phyloP scores from a whole-genome alignment of 2,113 vertebrate species.

The Corythaixoides concolor region DNA sequence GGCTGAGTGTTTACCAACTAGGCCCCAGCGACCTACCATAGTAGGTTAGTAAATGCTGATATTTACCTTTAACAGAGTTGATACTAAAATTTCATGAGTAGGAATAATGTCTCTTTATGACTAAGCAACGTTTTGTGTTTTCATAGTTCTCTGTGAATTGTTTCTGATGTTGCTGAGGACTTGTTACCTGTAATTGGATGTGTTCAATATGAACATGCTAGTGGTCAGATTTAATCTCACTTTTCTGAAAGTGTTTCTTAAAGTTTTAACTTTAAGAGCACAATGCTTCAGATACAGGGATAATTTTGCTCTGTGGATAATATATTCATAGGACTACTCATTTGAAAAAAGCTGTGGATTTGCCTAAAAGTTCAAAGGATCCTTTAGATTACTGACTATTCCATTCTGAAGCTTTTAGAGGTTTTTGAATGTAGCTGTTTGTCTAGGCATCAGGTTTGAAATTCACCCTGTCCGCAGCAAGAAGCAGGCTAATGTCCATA shows the following conservation, averaged over 20 bases:
- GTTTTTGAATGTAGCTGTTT: neutral
- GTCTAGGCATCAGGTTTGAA: neutral
- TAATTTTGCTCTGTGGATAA: neutral
- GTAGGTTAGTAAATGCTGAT: neutral
- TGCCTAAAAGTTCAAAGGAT: neutral
- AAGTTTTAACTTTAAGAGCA: neutral
- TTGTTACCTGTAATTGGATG: neutral
- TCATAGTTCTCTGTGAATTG: neutral
- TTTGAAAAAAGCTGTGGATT: neutral
- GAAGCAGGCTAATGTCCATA: neutral
- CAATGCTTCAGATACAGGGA: neutral
- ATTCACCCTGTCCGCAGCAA: neutral
- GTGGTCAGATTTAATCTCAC: neutral
- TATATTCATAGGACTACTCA: neutral
- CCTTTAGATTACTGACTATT: neutral
- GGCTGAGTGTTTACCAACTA: neutral
- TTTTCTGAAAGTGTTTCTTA: neutral
- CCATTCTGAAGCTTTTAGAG: neutral
- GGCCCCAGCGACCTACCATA: fast-evolving
- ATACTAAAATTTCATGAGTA: neutral
- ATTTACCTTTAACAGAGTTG: neutral
- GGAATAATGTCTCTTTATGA: neutral
- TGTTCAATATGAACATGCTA: neutral
- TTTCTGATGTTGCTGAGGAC: neutral
- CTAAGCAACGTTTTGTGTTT: neutral